Evolutionary conservation across 2,888 invertebrate genomes (phyloP), one percentile per base, ranked within the genome.

Genomic region (Cosmia trapezina): DNA sequence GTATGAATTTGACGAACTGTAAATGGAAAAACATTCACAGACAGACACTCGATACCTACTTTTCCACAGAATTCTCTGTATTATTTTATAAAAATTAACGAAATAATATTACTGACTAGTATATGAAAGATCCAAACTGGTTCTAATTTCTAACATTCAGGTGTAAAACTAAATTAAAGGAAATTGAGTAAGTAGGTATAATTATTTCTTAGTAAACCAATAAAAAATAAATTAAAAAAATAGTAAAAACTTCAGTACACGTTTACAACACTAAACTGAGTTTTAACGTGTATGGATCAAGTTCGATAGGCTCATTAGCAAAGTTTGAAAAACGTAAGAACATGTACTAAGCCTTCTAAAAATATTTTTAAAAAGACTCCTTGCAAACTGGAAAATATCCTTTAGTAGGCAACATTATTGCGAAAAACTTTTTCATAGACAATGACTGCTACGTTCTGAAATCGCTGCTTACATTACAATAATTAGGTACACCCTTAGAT

Each of bases 391-490:
- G 78, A 45, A 64, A 75, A 28, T 28, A 19, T 45, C 6, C 9
- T 19, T 22, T 22, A 5, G 14, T 22, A 7, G 67, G 80, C 76
- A 78, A 78, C 78, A 78, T 56, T 56, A 56, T 41, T 59, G n/a
- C 45, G 8, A 62, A 60, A 62, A 53, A 28, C 3, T 59, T 43
- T 63, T 54, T 80, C 78, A 78, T 78, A 78, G 78, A 78, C 75
- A 78, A 78, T 56, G 1, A 43, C 14, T 54, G 12, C n/a, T 59
- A 28, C 77, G 80, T 78, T 80, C 80, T 57, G 76, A 76, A 76
- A 75, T 68, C 7, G 19, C 3, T 22, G n/a, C n/a, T 4, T 14
- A n/a, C 11, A 33, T 37, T 37, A 37, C 4, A 37, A 37, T 28
- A n/a, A n/a, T n/a, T n/a, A n/a, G n/a, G n/a, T n/a, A n/a, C n/a